A percentile compares a stretch with the other conserved stretches of the same genome.
phyloP scores from a whole-genome alignment of 2,888 invertebrate species.

The Callinectes sapidus region DNA sequence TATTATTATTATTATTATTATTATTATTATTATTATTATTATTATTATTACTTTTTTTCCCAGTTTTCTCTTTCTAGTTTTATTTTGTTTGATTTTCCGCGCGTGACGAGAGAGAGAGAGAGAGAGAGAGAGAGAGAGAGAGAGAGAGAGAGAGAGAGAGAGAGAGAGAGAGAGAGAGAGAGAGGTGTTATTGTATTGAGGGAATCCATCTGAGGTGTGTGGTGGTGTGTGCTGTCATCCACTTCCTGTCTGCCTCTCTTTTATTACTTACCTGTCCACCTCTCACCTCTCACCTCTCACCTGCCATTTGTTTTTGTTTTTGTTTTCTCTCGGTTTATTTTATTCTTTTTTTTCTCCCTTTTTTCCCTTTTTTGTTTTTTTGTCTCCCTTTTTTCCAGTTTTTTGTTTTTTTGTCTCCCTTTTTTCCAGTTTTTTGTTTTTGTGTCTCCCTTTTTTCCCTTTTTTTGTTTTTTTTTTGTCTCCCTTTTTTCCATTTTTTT shows the following conservation, averaged over 20 bases:
- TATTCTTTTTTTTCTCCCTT: neutral
- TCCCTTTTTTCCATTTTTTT: no score
- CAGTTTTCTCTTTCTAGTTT: neutral
- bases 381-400: neutral
- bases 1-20: conserved; percentile 22
- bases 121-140: conserved; percentile 45
- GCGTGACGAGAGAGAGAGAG: neutral
- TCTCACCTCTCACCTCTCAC: neutral
- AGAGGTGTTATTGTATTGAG: conserved; percentile 14
- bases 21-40: neutral
- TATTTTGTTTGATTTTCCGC: neutral
- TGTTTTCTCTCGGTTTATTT: no score
- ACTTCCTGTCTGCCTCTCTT: conserved; percentile 1
- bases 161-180: conserved; percentile 18
- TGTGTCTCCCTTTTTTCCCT: no score
- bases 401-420: no score
- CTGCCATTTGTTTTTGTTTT: neutral
- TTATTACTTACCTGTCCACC: conserved; percentile 18
- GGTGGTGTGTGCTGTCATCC: conserved; percentile 20
- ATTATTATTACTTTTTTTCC: neutral
- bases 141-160: conserved; percentile 46
- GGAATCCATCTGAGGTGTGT: conserved; percentile 22
- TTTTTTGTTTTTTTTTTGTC: no score
- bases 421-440: no score
- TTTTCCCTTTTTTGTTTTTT: neutral